Base-by-base conservation (phyloP, 2,797 vertebrate species). In the Acrocephalus scirpaceus region DNA sequence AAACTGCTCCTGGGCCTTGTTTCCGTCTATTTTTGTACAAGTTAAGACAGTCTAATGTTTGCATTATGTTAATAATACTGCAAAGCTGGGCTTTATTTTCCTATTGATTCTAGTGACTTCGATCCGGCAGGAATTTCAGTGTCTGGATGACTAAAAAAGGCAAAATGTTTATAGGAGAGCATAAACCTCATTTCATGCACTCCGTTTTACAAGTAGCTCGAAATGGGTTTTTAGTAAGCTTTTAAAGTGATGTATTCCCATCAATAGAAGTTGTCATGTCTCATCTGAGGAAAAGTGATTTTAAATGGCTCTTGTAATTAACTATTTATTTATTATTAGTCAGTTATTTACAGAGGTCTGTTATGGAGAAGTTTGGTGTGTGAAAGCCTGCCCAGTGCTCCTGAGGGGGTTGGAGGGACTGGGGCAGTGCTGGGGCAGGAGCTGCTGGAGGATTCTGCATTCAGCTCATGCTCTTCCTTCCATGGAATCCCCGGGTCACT, bases 261-360 rank as follows among this genome's bases (percentile, higher is more conserved):
- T 71, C 90, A 51, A 29, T 88, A 48, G 29, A 48, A 88, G 58
- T 66, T 66, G 62, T 44, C 88, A 30, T 54, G 38, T 54, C 70
- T 90, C 70, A 48, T 83, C 88, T 51, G 27, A 56, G 75, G 54
- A 65, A 58, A 91, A 92, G 56, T 56, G 56, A 76, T 85, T 95
- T 90, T 81, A 90, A 93, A 90, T 34, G 58, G 77, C 60, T 95
- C 51, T 76, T 56, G 88, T 85, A 90, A 87, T 88, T 84, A 95
- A 84, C 70, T 48, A 38, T 88, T 92, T 91, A 83, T 95, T 94
- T 72, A 21, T 84, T 72, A 61, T 69, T 61, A 84, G 58, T 73
- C n/a, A 42, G 5, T 94, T 50, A 82, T 93, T 95, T 81, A 76
- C 70, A 38, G 5, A 2, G 45, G 22, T 40, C 13, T 61, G 14